Evolutionary conservation across 2,888 invertebrate genomes (phyloP).

Genomic region (Erebia aethiops): DNA sequence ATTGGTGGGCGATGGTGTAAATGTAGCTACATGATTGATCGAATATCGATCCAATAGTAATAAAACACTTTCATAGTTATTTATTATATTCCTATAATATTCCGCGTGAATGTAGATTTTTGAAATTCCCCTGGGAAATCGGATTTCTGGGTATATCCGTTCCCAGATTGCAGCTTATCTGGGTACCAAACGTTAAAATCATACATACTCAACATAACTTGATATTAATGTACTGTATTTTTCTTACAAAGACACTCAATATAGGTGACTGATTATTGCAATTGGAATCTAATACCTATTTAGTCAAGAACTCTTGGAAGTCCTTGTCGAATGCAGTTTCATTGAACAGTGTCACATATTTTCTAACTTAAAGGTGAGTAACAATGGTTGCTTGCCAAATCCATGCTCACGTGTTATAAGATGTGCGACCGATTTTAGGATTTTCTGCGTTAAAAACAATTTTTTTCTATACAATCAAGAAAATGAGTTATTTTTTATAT

Average conservation of each 20-base stretch:
- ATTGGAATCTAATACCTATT: slow-evolving; percentile 9
- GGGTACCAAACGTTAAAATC: too few relatives aligned
- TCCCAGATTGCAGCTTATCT: too few relatives aligned
- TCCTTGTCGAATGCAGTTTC: slow-evolving; percentile 34
- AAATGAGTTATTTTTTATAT: background rate
- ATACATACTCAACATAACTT: background rate
- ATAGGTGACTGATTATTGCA: background rate
- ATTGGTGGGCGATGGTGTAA: too few relatives aligned
- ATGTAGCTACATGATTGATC: too few relatives aligned
- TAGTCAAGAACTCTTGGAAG: slow-evolving; percentile 31
- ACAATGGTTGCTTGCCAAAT: slow-evolving; percentile 40
- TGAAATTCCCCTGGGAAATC: too few relatives aligned
- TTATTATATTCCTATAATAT: too few relatives aligned
- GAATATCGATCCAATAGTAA: too few relatives aligned
- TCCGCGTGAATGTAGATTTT: too few relatives aligned
- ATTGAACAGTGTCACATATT: slow-evolving; percentile 43
- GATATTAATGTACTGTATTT: background rate
- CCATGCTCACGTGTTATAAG: slow-evolving; percentile 27
- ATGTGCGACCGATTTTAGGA: slow-evolving; percentile 23
- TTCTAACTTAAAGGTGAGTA: slow-evolving; percentile 42
- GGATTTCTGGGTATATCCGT: too few relatives aligned
- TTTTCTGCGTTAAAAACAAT: background rate
- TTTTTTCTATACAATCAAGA: background rate
- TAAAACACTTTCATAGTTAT: too few relatives aligned
- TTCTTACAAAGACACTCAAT: background rate